Conservation (phyloP, 2,113 vertebrate genomes). For the Toxotes jaculatrix region DNA sequence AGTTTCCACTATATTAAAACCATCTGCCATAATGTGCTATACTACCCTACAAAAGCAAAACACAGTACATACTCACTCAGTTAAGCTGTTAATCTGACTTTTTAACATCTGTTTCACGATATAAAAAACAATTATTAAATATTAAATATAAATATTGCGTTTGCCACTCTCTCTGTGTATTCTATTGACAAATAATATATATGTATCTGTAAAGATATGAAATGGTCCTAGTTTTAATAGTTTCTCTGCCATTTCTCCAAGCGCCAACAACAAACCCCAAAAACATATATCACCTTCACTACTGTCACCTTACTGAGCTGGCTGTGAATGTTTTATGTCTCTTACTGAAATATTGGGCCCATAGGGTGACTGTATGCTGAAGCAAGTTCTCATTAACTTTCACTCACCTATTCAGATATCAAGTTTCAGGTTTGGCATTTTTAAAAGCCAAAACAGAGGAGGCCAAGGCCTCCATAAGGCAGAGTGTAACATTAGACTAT, state of each 20-base stretch:
- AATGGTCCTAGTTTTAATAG: background rate
- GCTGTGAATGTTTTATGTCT: conserved; percentile 17
- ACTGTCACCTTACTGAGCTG: conserved; percentile 1
- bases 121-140: background rate
- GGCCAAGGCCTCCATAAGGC: conserved; percentile 17
- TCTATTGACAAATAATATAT: background rate
- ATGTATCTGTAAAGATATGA: background rate
- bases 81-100: background rate
- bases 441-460: conserved; percentile 37
- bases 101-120: background rate
- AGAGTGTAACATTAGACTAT: conserved; percentile 52
- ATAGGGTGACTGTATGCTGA: conserved; percentile 20
- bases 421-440: conserved; percentile 49
- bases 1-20: background rate
- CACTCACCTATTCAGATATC: conserved; percentile 52
- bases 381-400: conserved; percentile 35
- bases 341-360: conserved; percentile 22
- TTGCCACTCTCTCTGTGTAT: background rate
- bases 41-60: background rate
- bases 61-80: background rate
- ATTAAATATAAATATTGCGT: no score
- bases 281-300: conserved; percentile 1
- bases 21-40: background rate
- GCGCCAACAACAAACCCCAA: background rate
- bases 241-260: background rate